Evolutionary conservation across 2,888 invertebrate genomes (phyloP), one percentile per base, ranked within the genome.

Genomic region (Epistrophella euchroma): DNA sequence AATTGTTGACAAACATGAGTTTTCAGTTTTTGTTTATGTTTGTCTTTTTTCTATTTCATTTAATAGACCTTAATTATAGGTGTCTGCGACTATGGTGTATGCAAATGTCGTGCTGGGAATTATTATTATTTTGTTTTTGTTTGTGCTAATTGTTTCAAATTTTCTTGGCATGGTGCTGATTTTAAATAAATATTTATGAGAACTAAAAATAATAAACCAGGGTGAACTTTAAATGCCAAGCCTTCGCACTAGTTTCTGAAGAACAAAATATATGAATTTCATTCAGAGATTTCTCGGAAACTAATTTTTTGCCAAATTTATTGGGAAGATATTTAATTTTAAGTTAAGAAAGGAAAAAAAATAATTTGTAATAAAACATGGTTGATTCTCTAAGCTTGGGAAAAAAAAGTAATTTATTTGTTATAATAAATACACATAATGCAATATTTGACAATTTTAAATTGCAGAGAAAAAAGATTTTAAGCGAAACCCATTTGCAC

Each of bases 1-100:
- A 62, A 68, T 85, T 85, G 85, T 85, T 85, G 85, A 85, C 85
- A 85, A 85, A 85, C 76, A 85, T 76, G 70, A 60, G 45, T 55
- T 62, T 47, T 47, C 32, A 45, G 10, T 17, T 66, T 68, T 68
- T 68, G 68, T 50, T 66, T 66, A 66, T 66, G 47, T 66, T 66
- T 66, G 47, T 15, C 7, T 66, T 47, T 66, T 66, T 66, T 25
- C 6, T 19, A 13, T 68, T 68, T 52, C 10, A n/a, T n/a, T 52
- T 52, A 22, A 68, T 52, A 22, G n/a, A 68, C 68, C 35, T 52
- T 19, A 68, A 68, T 68, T 37, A 68, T 68, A 47, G 68, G 68
- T 68, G 68, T 68, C 68, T 68, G 68, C 52, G 68, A 52, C 19
- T 22, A 45, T 28, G 28, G 52, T 52, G n/a, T 37, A 68, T 68